Conservation (phyloP, 2,113 vertebrate genomes). For the Tychaedon coryphoeus region DNA sequence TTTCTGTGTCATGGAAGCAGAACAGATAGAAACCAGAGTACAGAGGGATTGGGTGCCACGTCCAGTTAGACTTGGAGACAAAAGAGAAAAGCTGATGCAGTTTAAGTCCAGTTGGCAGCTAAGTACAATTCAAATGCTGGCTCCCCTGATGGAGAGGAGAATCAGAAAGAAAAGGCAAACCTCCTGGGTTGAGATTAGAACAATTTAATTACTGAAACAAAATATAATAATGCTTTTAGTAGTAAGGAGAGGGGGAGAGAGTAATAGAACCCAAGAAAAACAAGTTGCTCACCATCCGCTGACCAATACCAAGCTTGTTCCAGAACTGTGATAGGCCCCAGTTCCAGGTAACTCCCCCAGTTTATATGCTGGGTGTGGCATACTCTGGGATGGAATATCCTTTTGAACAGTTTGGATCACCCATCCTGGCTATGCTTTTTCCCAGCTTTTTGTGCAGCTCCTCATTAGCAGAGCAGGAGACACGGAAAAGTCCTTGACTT, state of each 20-base stretch:
- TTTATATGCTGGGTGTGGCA: background rate
- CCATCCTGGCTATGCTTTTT: rapidly evolving
- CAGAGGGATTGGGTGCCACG: background rate
- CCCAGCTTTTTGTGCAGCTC: background rate
- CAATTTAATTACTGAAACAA: background rate
- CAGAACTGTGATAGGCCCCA: background rate
- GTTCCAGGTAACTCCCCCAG: background rate
- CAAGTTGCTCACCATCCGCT: background rate
- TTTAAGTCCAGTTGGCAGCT: background rate
- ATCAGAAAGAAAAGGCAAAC: background rate
- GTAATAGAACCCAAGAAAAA: background rate
- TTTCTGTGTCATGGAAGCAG: background rate
- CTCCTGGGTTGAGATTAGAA: background rate
- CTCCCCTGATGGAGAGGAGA: background rate
- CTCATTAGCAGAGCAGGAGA: background rate
- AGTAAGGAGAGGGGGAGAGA: background rate
- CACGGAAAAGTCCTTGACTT: background rate
- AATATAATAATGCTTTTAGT: background rate
- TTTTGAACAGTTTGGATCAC: background rate
- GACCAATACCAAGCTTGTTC: background rate
- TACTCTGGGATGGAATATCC: background rate
- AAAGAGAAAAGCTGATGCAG: background rate
- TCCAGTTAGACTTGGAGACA: background rate
- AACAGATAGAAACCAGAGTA: background rate
- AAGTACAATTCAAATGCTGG: background rate